Percentiles rank a stretch among this genome's conserved stretches.
phyloP scores from a whole-genome alignment of 2,797 vertebrate genomes.

The Brotula barbata region DNA sequence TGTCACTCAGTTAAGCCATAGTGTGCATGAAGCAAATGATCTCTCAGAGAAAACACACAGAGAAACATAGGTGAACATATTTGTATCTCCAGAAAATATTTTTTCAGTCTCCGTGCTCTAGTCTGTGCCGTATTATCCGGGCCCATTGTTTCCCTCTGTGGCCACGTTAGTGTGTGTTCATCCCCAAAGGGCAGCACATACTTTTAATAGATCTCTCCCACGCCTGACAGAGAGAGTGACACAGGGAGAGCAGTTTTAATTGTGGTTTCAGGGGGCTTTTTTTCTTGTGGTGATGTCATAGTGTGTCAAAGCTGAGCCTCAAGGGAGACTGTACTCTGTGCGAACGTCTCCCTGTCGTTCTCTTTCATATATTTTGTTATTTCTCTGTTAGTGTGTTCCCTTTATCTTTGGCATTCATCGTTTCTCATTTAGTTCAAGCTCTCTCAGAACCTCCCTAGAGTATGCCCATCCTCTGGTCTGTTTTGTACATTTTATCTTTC shows the following conservation, averaged over 20 bases:
- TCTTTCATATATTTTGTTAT: constrained; percentile 32
- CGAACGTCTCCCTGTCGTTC: constrained; percentile 42
- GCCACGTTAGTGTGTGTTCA: constrained; percentile 54
- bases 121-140: constrained; percentile 17
- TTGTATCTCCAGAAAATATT: constrained; percentile 28
- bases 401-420: constrained; percentile 62
- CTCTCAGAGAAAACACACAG: constrained; percentile 22
- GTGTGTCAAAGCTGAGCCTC: constrained; percentile 58
- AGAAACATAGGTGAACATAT: constrained; percentile 38
- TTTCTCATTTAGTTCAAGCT: constrained; percentile 55
- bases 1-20: constrained; percentile 32
- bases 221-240: constrained; percentile 29
- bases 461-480: constrained; percentile 23
- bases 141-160: constrained; percentile 38
- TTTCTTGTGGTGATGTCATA: constrained; percentile 63
- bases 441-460: constrained; percentile 38
- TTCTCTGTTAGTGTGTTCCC: constrained; percentile 47
- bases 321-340: constrained; percentile 46
- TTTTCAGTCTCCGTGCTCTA: constrained; percentile 15
- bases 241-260: constrained; percentile 65
- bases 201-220: constrained; percentile 62
- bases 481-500: constrained; percentile 45
- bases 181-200: constrained; percentile 51
- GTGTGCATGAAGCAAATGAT: constrained; percentile 21
- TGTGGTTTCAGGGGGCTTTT: constrained; percentile 69